phyloP scores from a whole-genome alignment of 2,888 invertebrate genomes.

The Lithosia quadra region DNA sequence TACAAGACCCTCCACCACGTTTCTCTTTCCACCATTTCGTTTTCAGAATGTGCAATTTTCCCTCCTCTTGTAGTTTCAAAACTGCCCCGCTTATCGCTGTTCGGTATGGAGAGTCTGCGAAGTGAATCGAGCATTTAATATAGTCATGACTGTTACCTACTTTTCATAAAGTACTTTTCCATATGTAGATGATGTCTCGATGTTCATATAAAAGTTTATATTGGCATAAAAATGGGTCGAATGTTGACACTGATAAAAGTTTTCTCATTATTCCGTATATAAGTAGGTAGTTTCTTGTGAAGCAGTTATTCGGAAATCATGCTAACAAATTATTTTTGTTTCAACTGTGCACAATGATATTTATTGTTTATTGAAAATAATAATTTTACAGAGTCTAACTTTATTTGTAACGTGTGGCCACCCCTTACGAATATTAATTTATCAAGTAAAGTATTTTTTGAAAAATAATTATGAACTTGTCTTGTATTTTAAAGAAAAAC shows the following conservation, averaged over 20 bases:
- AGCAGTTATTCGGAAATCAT: not conserved
- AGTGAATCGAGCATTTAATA: constrained; percentile 33
- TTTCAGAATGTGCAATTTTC: constrained; percentile 96
- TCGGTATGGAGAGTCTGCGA: constrained; percentile 95
- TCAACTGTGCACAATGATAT: not conserved
- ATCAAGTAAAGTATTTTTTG: no score
- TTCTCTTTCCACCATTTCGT: constrained; percentile 99
- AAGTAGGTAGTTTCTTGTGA: not conserved
- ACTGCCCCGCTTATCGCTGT: constrained; percentile 98
- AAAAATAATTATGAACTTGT: no score
- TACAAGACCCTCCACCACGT: constrained; percentile 95
- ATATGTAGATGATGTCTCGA: constrained; percentile 18
- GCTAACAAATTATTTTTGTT: not conserved
- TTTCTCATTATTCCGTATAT: not conserved
- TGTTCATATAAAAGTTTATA: constrained; percentile 39
- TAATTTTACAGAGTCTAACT: no score
- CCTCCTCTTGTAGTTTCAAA: constrained; percentile 97
- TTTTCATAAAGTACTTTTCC: constrained; percentile 62
- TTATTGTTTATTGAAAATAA: constrained; percentile 4
- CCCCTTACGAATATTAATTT: no score
- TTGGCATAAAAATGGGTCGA: constrained; percentile 19
- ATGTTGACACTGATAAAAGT: constrained; percentile 9
- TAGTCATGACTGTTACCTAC: constrained; percentile 12
- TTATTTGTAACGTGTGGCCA: no score
- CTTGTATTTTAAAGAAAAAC: no score